Evolutionary conservation across 2,888 invertebrate species (phyloP), one percentile per base, ranked within the genome.

Genomic region (Drosophila glabriapex): DNA sequence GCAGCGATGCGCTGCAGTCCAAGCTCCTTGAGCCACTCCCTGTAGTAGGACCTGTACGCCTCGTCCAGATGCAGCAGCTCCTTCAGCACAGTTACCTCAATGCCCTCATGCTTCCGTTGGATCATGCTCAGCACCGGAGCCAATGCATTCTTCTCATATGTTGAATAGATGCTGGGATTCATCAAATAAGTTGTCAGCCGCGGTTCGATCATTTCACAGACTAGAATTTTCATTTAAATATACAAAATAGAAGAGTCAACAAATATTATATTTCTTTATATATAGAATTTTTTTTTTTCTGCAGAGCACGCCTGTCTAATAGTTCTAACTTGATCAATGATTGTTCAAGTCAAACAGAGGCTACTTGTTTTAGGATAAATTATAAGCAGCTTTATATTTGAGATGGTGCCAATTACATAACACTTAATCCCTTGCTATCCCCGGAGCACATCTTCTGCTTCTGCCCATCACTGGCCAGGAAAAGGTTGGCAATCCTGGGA

Each of bases 1-100:
- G 83, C 74, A 4, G 89, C 67, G 22, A 86, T 82, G 14, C 85
- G 83, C 53, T 92, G 92, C 19, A 77, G n/a, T 0, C 70, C 50
- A 52, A 84, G 46, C 71, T 92, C 91, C 39, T 73, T 81, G 5
- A 62, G 70, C 63, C 78, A 76, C 0, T 73, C 60, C 12, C 65
- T 59, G 28, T 79, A 82, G 33, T 77, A 84, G 0, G 6, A 35
- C 0, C 87, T 78, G 29, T 80, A 89, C 12, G 79, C 75, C 0
- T 82, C 73, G 55, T 92, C 91, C 53, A 92, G 50, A 0, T 60
- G 1, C 1, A 91, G 60, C 28, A 92, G 46, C 25, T 68, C 59
- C 9, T 22, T 49, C 16, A 83, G 19, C 4, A 87, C 58, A 3
- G 39, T 59, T 0, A 50, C 19, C n/a, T 90, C 64, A 0, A n/a